Conservation (phyloP, 2,113 vertebrate genomes). For the Neolamprologus toae region DNA sequence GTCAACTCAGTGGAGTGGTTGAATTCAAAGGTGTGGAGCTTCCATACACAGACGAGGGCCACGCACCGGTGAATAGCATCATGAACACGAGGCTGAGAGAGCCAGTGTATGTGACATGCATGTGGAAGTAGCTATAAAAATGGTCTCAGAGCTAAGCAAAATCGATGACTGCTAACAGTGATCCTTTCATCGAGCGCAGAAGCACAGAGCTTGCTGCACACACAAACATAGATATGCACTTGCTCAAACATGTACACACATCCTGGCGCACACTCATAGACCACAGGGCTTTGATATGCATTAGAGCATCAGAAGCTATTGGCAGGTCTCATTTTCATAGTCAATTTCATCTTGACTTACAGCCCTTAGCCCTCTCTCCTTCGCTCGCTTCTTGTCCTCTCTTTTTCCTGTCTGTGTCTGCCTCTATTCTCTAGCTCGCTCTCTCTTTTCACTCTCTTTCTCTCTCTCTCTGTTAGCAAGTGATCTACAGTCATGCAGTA, state of each 20-base stretch:
- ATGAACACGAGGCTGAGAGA: conserved; percentile 5
- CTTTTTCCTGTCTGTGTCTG: neutral
- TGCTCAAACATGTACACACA: neutral
- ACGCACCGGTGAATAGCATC: conserved; percentile 7
- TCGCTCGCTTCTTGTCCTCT: neutral
- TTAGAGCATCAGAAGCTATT: conserved; percentile 60
- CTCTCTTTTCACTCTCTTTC: neutral
- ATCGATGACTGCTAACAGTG: conserved; percentile 43
- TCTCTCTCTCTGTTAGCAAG: conserved; percentile 32
- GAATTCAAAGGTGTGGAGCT: neutral
- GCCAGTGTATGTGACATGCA: conserved; percentile 35
- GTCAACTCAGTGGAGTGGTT: neutral
- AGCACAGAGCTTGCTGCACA: neutral
- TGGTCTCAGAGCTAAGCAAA: conserved; percentile 36
- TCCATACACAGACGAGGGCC: neutral
- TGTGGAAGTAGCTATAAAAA: conserved; percentile 31
- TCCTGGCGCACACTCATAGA: neutral
- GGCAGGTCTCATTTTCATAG: conserved; percentile 65
- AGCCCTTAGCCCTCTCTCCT: conserved; percentile 39
- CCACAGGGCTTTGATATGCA: conserved; percentile 58
- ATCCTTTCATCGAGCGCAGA: conserved; percentile 5
- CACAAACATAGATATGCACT: neutral
- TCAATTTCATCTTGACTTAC: conserved; percentile 67
- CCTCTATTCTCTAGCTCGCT: neutral
- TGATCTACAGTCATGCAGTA: conserved; percentile 65